phyloP scores from a whole-genome alignment of 2,888 invertebrate species.

The Aphelenchoides bicaudatus region DNA sequence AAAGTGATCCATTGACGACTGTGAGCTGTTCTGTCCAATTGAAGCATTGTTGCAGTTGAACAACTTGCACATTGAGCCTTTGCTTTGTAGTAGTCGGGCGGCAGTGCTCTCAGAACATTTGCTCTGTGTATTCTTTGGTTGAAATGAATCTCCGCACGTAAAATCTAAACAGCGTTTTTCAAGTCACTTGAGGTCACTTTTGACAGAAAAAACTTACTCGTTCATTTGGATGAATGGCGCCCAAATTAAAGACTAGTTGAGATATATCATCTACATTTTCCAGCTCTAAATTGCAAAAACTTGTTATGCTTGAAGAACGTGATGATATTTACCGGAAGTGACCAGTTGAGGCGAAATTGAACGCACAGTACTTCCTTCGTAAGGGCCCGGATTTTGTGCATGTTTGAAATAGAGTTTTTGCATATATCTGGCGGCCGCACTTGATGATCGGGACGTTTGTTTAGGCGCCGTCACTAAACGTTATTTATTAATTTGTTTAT shows the following conservation, averaged over 20 bases:
- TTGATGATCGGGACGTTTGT: neutral
- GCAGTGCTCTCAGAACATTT: neutral
- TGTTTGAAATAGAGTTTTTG: constrained; percentile 1
- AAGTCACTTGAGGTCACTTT: neutral
- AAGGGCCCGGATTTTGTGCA: neutral
- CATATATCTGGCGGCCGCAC: constrained; percentile 4
- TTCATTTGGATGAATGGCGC: neutral
- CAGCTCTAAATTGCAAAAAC: neutral
- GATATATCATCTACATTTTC: too few relatives aligned
- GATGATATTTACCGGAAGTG: too few relatives aligned
- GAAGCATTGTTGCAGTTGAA: neutral
- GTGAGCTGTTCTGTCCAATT: neutral
- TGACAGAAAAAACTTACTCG: too few relatives aligned
- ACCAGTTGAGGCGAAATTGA: neutral
- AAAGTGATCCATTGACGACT: constrained; percentile 8
- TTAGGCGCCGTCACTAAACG: neutral
- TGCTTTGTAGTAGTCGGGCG: neutral
- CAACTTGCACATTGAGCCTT: neutral
- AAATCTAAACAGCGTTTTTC: neutral
- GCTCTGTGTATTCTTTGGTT: too few relatives aligned
- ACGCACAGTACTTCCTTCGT: constrained; percentile 9
- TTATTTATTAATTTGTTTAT: too few relatives aligned
- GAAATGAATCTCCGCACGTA: constrained; percentile 5
- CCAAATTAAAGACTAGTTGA: too few relatives aligned
- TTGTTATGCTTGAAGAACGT: neutral